These are phyloP conservation scores for Neosilurus mollespiculum DNA, from an alignment of 2,797 vertebrate genomes.

Conservation along the genomic window DNA sequence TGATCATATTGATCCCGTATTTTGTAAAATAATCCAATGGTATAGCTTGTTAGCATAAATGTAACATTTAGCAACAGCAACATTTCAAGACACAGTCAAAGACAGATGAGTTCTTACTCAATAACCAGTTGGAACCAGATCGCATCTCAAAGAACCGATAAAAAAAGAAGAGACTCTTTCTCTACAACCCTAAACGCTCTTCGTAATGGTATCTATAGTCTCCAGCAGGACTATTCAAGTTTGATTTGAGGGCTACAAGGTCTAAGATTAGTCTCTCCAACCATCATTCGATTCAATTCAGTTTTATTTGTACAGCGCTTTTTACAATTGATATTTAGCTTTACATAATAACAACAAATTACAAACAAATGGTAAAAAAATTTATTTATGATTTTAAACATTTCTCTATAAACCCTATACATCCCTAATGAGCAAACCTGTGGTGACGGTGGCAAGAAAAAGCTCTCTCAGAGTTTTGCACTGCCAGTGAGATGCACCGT, in stretches of 20 bases:
- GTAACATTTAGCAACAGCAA: slow-evolving; percentile 50
- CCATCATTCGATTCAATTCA: neutral
- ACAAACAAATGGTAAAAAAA: too few species aligned
- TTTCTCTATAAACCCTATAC: too few species aligned
- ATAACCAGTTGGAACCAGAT: neutral
- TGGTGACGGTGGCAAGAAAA: too few species aligned
- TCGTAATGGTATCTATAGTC: neutral
- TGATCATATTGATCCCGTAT: neutral
- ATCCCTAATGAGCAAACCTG: too few species aligned
- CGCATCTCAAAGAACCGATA: too few species aligned
- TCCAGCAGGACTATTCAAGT: slow-evolving; percentile 30
- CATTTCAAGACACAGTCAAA: slow-evolving; percentile 30
- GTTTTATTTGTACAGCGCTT: too few species aligned
- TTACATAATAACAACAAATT: too few species aligned
- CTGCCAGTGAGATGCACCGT: neutral
- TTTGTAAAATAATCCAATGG: neutral
- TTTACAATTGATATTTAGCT: too few species aligned
- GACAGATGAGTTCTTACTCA: slow-evolving; percentile 47
- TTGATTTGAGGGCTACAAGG: slow-evolving; percentile 1
- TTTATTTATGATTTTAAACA: too few species aligned
- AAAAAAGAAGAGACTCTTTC: neutral
- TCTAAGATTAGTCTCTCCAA: slow-evolving; percentile 26
- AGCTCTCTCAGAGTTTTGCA: too few species aligned
- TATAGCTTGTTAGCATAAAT: slow-evolving; percentile 34
- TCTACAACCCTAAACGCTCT: neutral